These are phyloP conservation scores for Smittia aterrima DNA, from an alignment of 2,888 invertebrate genomes.

Conservation along the genomic window DNA sequence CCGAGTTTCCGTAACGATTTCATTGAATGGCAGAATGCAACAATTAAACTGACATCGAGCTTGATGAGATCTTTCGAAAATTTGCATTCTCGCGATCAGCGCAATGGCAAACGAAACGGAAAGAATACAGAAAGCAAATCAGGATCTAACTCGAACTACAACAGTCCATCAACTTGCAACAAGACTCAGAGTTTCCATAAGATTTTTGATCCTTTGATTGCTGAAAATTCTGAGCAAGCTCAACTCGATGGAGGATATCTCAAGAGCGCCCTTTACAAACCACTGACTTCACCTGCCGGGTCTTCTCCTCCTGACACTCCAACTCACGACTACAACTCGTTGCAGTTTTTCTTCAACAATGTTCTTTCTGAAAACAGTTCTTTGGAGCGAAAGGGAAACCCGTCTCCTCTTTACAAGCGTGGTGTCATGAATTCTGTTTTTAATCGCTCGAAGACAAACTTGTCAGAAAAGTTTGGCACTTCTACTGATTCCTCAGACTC, in stretches of 20 bases:
- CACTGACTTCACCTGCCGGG: constrained; percentile 46
- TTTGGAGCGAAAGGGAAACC: not conserved
- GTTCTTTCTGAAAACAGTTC: not conserved
- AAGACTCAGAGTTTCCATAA: not conserved
- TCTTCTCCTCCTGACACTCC: not conserved
- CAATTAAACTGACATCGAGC: constrained; percentile 60
- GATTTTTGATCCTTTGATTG: constrained; percentile 47
- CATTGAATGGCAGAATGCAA: constrained; percentile 62
- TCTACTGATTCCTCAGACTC: not conserved
- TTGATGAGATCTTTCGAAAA: constrained; percentile 62
- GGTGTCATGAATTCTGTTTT: not conserved
- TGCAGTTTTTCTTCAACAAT: not conserved
- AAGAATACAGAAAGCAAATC: not conserved
- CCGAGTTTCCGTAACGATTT: constrained; percentile 61
- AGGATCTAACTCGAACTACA: not conserved
- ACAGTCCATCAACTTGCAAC: constrained; percentile 40
- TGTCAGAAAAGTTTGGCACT: not conserved
- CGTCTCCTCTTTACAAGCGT: not conserved
- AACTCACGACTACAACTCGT: not conserved
- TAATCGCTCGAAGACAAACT: not conserved
- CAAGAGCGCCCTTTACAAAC: constrained; percentile 53
- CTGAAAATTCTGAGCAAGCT: constrained; percentile 51
- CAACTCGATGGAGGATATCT: constrained; percentile 53
- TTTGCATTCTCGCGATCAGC: constrained; percentile 1
- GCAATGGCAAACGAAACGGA: not conserved